Base-by-base conservation (phyloP, 2,797 vertebrate genomes). In the Agapornis canus region DNA sequence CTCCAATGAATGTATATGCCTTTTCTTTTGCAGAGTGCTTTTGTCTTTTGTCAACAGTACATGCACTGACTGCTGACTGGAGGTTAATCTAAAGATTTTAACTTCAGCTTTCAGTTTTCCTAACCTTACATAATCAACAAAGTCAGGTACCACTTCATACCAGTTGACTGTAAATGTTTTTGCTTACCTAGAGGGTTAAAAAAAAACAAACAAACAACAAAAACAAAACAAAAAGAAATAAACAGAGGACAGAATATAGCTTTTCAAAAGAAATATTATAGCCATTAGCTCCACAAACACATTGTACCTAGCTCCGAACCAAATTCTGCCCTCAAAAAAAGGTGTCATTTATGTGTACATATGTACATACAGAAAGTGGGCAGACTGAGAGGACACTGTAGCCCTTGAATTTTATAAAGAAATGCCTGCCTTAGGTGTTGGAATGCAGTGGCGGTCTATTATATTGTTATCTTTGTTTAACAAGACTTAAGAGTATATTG, bases 201-300 rank as follows among this genome's bases (percentile, higher is more conserved):
- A n/a, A n/a, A n/a, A n/a, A n/a, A n/a, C n/a, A 35, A 35, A 35
- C 35, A 35, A 35, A 35, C n/a, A n/a, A 35, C 35, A 64, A 68
- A 37, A 60, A 54, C 68, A 71, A 45, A 31, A 5, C 45, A 37
- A 56, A 54, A 71, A 73, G 40, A 26, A 6, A 61, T 25, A 47
- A 86, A 51, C 16, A 72, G 35, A 66, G 66, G 59, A 57, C 11
- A 57, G 35, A 88, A 57, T 32, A 61, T 10, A 87, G 35, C 20
- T 31, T 85, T 82, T 81, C 42, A 70, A 79, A 91, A 82, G 82
- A 90, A 86, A 52, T 80, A 75, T 52, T 86, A 82, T 13, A 92
- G 79, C 23, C 45, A 68, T 93, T 94, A 93, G 69, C 84, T 94
- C 79, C 51, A 79, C 47, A 95, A 83, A 93, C 23, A 76, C 60